Base-by-base conservation (phyloP, 1,140 invertebrate genomes). In the Tyrophagus putrescentiae region DNA sequence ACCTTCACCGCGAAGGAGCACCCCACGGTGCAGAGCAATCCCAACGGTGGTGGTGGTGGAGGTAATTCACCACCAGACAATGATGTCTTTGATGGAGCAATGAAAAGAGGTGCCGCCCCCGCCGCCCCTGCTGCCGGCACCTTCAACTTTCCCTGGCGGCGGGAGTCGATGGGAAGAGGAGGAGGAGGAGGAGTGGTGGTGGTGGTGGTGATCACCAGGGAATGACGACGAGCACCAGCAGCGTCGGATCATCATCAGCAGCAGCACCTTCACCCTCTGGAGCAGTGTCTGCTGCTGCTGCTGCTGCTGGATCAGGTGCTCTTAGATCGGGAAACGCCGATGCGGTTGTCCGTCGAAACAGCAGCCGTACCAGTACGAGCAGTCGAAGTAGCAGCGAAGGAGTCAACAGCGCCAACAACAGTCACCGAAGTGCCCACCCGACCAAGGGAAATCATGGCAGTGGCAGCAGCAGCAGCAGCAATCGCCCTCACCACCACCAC, bases 401-500 rank as follows among this genome's bases (percentile, higher is more conserved):
- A 11, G 31, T 18, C 18, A 18, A 28, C 57, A 4, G 39, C 84
- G 23, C 84, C 84, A 18, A 89, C 86, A 9, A 83, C 84, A 3
- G 85, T 84, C 1, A 86, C 89, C 72, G 82, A 81, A 13, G 82
- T 86, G 75, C 75, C 91, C 65, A 87, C 88, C 7, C 92, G 88
- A 87, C 89, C 89, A 73, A 78, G 87, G 7, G 82, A 82, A 62
- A 70, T 73, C 48, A 83, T 84, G 59, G 66, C 64, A 21, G 78
- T 82, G 62, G 76, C 33, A 59, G 3, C 18, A 11, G 18, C 36
- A 4, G n/a, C 9, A 18, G 4, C 36, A n/a, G n/a, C 31, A 4
- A 80, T 21, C 77, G 80, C 60, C 79, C 78, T 25, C 69, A 53
- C 34, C 50, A 53, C 23, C 50, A 53, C 34, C 50, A 53, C 23